phyloP scores from a whole-genome alignment of 2,113 vertebrate genomes.

The Motacilla alba region DNA sequence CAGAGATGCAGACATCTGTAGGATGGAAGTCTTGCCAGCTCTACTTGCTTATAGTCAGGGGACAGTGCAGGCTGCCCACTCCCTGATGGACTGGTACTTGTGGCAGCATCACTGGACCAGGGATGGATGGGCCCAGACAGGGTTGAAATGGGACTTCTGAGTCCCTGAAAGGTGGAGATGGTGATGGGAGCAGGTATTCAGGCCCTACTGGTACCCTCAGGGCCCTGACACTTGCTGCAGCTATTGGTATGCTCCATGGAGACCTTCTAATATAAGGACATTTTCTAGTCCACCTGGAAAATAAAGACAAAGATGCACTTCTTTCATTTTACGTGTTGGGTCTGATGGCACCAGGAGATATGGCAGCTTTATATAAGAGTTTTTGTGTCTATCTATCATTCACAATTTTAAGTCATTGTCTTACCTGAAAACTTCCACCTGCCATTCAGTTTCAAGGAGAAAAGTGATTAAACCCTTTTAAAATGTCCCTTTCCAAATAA shows the following conservation, averaged over 20 bases:
- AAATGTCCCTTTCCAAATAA: not conserved
- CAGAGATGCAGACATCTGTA: not conserved
- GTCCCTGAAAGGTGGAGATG: not conserved
- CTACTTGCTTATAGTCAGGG: not conserved
- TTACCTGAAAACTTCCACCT: not conserved
- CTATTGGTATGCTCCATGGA: no score
- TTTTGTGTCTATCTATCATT: not conserved
- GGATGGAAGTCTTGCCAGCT: not conserved
- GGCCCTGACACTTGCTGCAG: not conserved
- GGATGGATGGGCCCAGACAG: not conserved
- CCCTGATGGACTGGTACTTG: fast-evolving
- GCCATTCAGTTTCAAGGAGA: not conserved
- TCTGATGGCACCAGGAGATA: not conserved
- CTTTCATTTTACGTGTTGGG: not conserved
- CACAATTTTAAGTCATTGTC: not conserved
- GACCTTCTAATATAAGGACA: no score
- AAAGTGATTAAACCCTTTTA: not conserved
- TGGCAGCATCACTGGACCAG: not conserved
- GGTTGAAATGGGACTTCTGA: not conserved
- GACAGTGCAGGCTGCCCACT: not conserved
- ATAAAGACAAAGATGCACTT: not conserved
- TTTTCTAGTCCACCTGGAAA: not conserved
- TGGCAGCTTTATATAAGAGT: not conserved
- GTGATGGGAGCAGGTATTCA: not conserved
- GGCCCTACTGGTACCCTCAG: fast-evolving